Evolutionary conservation across 1,140 invertebrate species (phyloP).

Genomic region (Lasioglossum baleicum): DNA sequence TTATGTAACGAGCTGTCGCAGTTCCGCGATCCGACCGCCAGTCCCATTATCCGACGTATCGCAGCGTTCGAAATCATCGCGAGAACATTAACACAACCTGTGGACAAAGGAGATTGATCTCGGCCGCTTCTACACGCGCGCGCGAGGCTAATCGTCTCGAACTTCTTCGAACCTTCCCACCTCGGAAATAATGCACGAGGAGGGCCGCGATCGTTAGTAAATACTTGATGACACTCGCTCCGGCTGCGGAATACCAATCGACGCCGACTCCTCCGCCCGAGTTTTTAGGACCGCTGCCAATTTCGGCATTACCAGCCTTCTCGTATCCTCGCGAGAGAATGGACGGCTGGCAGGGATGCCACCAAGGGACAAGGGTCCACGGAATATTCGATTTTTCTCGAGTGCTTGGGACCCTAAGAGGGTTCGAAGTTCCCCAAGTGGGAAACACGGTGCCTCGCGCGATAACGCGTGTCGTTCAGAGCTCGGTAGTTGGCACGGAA

Average conservation of each 20-base stretch:
- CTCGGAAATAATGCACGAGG: slow-evolving; percentile 52
- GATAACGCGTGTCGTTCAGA: too few relatives aligned
- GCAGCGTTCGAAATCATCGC: too few relatives aligned
- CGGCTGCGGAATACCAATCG: slow-evolving; percentile 44
- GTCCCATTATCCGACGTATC: not conserved
- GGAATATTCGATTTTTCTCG: slow-evolving; percentile 50
- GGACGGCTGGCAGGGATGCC: slow-evolving; percentile 11
- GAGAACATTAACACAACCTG: too few relatives aligned
- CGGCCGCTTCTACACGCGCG: too few relatives aligned
- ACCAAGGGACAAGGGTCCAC: slow-evolving; percentile 6
- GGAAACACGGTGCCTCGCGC: too few relatives aligned
- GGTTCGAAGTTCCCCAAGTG: too few relatives aligned
- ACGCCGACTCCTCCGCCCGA: not conserved
- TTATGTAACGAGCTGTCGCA: not conserved
- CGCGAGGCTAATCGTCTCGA: slow-evolving; percentile 13
- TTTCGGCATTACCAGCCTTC: slow-evolving; percentile 41
- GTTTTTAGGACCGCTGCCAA: slow-evolving; percentile 51
- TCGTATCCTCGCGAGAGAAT: slow-evolving; percentile 24
- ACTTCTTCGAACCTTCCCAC: slow-evolving; percentile 8
- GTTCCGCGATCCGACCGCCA: not conserved
- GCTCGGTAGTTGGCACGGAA: too few relatives aligned
- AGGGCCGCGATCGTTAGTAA: slow-evolving; percentile 57
- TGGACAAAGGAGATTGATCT: not conserved
- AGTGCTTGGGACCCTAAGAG: not conserved
- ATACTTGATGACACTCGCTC: slow-evolving; percentile 55